Base-by-base conservation (phyloP, 2,797 vertebrate species). In the Coregonus ussuriensis region DNA sequence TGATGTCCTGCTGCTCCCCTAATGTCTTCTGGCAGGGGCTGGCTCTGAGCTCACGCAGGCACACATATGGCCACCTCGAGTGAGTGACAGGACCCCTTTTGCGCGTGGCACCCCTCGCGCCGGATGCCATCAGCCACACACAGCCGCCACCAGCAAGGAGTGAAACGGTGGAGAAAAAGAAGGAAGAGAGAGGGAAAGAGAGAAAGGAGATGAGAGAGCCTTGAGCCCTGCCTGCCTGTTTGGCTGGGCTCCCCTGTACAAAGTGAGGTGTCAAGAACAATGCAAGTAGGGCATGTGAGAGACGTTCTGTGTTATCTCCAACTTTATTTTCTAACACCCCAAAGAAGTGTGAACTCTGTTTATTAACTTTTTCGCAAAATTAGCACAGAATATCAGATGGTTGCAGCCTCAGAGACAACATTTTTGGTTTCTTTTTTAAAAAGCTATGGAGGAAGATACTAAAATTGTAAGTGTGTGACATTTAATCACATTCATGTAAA, bases 21-120 rank as follows among this genome's bases (percentile, higher is more conserved):
- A 95, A 95, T 95, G 93, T 94, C 90, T 94, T 92, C 90, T 95
- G 94, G 94, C 93, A 94, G 92, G 92, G 86, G 89, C 92, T 90
- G 94, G 94, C 93, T 82, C 83, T 35, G 91, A 90, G 86, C 93
- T 93, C 93, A 93, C 79, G 93, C 94, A 90, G 93, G 90, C 92
- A 91, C 93, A 92, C 95, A 95, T 95, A 95, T 95, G 95, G 95
- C 85, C 79, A 84, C 89, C 86, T 90, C 83, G 59, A 87, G 87
- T 95, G 94, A 95, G 83, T 95, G 95, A 95, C 94, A 94, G 94
- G 91, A 92, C 91, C 92, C 90, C 92, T 92, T 87, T 92, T 86
- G 91, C 76, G 78, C 82, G 86, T 69, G 84, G 88, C 83, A 84
- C 91, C 91, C 91, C 67, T 87, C 87, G 79, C 88, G 72, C 89